Percentiles rank a stretch among this genome's conserved stretches.
phyloP scores from a whole-genome alignment of 2,888 invertebrate species.

The Iphiclides podalirius region DNA sequence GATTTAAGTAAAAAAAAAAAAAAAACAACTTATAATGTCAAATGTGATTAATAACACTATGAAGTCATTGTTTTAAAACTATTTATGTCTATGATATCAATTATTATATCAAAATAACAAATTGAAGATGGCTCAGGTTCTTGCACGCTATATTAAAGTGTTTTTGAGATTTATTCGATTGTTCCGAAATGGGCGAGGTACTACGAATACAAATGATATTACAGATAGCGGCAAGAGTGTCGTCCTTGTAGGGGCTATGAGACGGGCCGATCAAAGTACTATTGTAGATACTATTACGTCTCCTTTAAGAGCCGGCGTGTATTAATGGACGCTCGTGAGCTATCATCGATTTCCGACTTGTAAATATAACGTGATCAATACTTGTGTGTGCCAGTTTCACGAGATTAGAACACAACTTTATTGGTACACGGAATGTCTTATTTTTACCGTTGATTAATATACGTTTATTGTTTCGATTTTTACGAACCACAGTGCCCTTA shows the following conservation, averaged over 20 bases:
- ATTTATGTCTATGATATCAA: too few species aligned
- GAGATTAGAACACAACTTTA: neutral
- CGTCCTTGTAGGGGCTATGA: conserved; percentile 1
- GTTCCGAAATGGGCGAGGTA: neutral
- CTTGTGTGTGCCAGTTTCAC: neutral
- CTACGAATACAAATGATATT: conserved; percentile 20
- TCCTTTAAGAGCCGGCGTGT: neutral
- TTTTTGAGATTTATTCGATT: neutral
- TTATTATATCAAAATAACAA: too few species aligned
- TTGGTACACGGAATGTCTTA: neutral
- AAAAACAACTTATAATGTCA: too few species aligned
- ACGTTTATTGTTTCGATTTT: too few species aligned
- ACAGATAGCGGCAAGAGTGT: conserved; percentile 9
- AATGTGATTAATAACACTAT: too few species aligned
- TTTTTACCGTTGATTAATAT: too few species aligned
- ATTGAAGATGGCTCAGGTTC: too few species aligned
- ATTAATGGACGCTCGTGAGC: neutral
- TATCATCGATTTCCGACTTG: neutral
- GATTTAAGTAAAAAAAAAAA: too few species aligned
- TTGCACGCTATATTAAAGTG: too few species aligned
- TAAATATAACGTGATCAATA: neutral
- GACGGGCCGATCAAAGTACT: neutral
- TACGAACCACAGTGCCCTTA: too few species aligned
- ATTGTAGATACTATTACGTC: conserved; percentile 2
- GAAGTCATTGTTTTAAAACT: too few species aligned